Evolutionary conservation across 1,140 invertebrate genomes (phyloP), one percentile per base, ranked within the genome.

Genomic region (Formica selysi): DNA sequence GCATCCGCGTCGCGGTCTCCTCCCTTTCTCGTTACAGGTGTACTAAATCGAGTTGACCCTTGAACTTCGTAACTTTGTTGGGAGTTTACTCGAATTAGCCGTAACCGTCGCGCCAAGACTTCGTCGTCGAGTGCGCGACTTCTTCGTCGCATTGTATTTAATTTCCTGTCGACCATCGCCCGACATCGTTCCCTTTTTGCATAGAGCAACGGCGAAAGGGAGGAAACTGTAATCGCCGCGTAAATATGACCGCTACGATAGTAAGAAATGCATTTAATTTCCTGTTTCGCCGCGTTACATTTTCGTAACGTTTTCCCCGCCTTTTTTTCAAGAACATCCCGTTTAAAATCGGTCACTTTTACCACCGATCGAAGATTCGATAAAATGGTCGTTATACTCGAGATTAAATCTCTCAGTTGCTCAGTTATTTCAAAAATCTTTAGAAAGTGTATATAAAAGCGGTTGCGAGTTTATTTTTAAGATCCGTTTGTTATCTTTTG

Each of bases 11-110:
- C 11, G 73, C 48, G 76, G 59, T 44, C 87, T 79, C 61, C 68
- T 84, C 64, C 64, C 78, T 62, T 87, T 76, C 68, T 87, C 86
- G 87, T 85, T 89, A 83, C 88, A 62, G 74, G 78, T 86, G 61
- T 51, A 74, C 74, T 85, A 86, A 89, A 89, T 89, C 85, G 87
- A 89, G 87, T 89, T 89, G 88, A 89, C 87, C 88, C 88, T 74
- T 89, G 87, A 89, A 89, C 88, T 89, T 86, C 13, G 87, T 86
- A 89, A 89, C 88, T 89, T 89, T 78, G 88, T 89, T 89, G 80
- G 57, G 71, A 89, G 88, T 83, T 89, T 54, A 59, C 78, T 83
- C 51, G 88, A 89, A 89, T 86, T 76, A 88, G 76, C 71, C 65
- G 87, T 89, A 89, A 89, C 83, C 88, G 85, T 57, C 71, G 84